A percentile compares a stretch with the other conserved stretches of the same genome.
Evolutionary conservation across 2,888 invertebrate genomes (phyloP).

Genomic region (Ectemnius continuus): DNA sequence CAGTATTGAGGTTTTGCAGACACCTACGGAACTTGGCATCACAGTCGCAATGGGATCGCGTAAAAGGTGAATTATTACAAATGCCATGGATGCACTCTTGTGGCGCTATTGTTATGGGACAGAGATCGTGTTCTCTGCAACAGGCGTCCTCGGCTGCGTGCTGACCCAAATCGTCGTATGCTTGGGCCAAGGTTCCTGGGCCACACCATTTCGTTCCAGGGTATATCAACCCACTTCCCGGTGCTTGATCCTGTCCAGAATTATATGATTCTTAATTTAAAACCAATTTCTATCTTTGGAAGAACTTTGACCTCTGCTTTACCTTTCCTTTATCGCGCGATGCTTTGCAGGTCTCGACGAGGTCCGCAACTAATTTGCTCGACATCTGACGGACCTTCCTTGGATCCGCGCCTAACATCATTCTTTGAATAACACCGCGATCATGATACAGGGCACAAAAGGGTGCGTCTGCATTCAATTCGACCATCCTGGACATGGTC

Average conservation of each 20-base stretch:
- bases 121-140: conserved; percentile 87
- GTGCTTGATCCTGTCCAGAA: conserved; percentile 62
- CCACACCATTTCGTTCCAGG: conserved; percentile 91
- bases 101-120: conserved; percentile 81
- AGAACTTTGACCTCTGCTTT: background rate
- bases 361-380: conserved; percentile 81
- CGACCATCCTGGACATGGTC: conserved; percentile 83
- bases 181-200: conserved; percentile 83
- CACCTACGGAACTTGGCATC: conserved; percentile 86
- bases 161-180: conserved; percentile 83
- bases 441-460: conserved; percentile 82
- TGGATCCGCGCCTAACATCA: conserved; percentile 81
- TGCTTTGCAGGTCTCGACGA: conserved; percentile 81
- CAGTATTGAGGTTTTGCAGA: conserved; percentile 83
- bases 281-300: background rate
- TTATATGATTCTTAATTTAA: background rate
- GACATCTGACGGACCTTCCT: conserved; percentile 81
- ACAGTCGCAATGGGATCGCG: conserved; percentile 87
- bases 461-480: conserved; percentile 81
- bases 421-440: conserved; percentile 82
- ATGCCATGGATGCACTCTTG: conserved; percentile 83
- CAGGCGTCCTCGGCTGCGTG: conserved; percentile 84
- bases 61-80: conserved; percentile 85
- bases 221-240: conserved; percentile 72
- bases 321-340: conserved; percentile 72